These are phyloP conservation scores for Paramisgurnus dabryanus DNA, from an alignment of 2,113 vertebrate genomes.

Conservation along the genomic window DNA sequence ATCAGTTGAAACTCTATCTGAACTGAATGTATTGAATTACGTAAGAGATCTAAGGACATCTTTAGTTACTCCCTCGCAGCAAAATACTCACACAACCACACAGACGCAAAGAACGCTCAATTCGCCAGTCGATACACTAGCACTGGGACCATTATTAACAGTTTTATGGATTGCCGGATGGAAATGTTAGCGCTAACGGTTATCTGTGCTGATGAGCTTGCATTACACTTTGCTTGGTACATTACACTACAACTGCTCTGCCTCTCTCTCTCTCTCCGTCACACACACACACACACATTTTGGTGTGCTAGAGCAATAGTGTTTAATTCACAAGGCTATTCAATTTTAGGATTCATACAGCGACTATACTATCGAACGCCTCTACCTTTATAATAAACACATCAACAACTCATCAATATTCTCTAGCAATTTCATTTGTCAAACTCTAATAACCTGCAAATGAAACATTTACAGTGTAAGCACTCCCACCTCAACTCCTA, in stretches of 20 bases:
- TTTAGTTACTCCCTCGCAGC: conserved; percentile 20
- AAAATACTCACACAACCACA: neutral
- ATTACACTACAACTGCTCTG: neutral
- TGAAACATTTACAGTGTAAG: conserved; percentile 19
- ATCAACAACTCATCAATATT: neutral
- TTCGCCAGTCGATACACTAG: conserved; percentile 8
- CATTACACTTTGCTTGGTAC: neutral
- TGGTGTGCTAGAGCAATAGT: too few species aligned
- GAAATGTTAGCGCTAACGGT: conserved; percentile 1
- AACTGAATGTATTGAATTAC: conserved; percentile 35
- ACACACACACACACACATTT: neutral
- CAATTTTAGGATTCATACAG: too few species aligned
- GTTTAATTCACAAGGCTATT: too few species aligned
- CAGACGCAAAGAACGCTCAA: conserved; percentile 1
- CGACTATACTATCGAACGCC: too few species aligned
- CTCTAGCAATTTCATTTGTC: neutral
- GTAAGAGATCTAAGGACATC: conserved; percentile 31
- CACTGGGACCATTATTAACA: conserved; percentile 21
- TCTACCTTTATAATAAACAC: neutral
- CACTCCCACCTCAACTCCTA: neutral
- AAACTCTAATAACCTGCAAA: conserved; percentile 18
- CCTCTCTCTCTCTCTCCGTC: too few species aligned
- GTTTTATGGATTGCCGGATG: neutral
- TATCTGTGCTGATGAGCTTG: neutral
- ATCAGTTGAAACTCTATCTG: conserved; percentile 38